Conservation (phyloP, 2,113 vertebrate species). For the Triplophysa siluroides region DNA sequence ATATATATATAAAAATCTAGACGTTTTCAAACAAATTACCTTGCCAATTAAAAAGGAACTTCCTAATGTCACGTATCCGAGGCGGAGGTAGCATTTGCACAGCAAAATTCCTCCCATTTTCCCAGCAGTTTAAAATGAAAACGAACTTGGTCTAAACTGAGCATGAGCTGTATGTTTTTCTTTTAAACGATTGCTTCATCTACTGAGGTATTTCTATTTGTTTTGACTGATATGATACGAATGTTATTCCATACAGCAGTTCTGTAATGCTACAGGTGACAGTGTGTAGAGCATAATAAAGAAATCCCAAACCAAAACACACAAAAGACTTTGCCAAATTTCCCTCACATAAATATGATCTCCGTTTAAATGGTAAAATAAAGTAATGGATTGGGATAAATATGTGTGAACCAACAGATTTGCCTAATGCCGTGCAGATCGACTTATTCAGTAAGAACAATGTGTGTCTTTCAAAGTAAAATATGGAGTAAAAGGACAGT, state of each 20-base stretch:
- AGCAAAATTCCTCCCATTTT: slow-evolving; percentile 49
- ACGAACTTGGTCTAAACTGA: background rate
- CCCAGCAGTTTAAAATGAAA: background rate
- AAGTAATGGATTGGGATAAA: slow-evolving; percentile 39
- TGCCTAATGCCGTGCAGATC: slow-evolving; percentile 51
- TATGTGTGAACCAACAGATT: slow-evolving; percentile 22
- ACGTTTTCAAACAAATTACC: background rate
- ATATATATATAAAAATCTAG: background rate
- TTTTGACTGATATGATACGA: slow-evolving; percentile 45
- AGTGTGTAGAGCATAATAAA: slow-evolving; percentile 42
- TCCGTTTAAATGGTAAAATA: slow-evolving; percentile 46
- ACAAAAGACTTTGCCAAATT: slow-evolving; percentile 16
- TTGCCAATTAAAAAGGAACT: slow-evolving; percentile 14
- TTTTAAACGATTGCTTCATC: slow-evolving; percentile 34
- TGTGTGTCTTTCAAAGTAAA: slow-evolving; percentile 26
- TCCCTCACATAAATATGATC: slow-evolving; percentile 46
- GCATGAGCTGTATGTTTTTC: background rate
- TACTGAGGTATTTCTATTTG: slow-evolving; percentile 52
- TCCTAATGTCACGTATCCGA: slow-evolving; percentile 8
- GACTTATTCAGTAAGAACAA: slow-evolving; percentile 35
- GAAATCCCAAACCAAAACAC: slow-evolving; percentile 29
- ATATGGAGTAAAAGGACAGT: slow-evolving; percentile 41
- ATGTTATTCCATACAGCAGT: slow-evolving; percentile 55
- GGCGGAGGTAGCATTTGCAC: slow-evolving; percentile 48
- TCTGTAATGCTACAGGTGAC: slow-evolving; percentile 56